Base-by-base conservation (phyloP, 2,113 vertebrate genomes). In the Lagopus muta region DNA sequence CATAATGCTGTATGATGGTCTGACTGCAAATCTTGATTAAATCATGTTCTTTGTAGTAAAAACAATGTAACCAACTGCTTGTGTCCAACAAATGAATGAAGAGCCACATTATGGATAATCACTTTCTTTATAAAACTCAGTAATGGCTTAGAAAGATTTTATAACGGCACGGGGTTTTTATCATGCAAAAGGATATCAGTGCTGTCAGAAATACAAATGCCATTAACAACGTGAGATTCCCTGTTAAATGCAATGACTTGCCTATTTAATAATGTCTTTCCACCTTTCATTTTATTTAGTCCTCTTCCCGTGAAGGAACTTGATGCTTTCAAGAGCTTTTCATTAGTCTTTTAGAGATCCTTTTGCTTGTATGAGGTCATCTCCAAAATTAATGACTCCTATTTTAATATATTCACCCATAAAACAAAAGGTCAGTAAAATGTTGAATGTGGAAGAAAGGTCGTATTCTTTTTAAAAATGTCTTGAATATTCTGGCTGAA, bases 211-310 rank as follows among this genome's bases (percentile, higher is more conserved):
- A 86, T 2, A 18, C 87, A 79, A 77, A 48, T 10, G 11, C 92
- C 95, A 96, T 95, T 96, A 97, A 94, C 78, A 92, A n/a, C 65
- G 58, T 82, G 93, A 90, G 24, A 86, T 97, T 91, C 54, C 17
- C 55, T 54, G 27, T 30, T 16, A 54, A 54, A 54, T 30, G 52
- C 27, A 54, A 30, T 54, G 52, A 10, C 15, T 28, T 54, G 15
- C 52, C 52, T 30, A 15, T 10, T 16, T 30, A 27, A 30, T 54
- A 54, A 54, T 54, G 52, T 54, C 52, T 54, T 54, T 50, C 48
- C 25, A 50, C 24, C 24, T 50, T 30, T 28, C 27, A 28, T 54
- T 54, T 54, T 54, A 54, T 28, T 28, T 54, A 54, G 27, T 28
- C 52, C 27, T 54, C 27, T 10, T 54, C 15, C 52, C 52, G 4